Percentiles rank a stretch among this genome's conserved stretches.
These are phyloP conservation scores for Distichodus sexfasciatus DNA, from an alignment of 2,797 vertebrate species.

Conservation along the genomic window DNA sequence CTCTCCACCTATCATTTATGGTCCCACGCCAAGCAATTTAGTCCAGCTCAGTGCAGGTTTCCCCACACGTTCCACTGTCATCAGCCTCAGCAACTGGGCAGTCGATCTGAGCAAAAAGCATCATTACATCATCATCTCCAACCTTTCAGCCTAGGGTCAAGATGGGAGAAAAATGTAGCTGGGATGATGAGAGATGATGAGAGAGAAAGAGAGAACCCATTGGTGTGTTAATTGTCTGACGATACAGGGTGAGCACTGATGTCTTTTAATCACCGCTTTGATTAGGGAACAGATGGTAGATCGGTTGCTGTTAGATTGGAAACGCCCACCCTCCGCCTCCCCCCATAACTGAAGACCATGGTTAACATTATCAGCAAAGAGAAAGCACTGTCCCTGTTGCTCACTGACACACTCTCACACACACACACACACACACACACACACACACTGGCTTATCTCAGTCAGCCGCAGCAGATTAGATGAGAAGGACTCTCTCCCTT, in stretches of 20 bases:
- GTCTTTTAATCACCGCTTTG: slow-evolving; percentile 38
- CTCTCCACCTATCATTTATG: slow-evolving; percentile 29
- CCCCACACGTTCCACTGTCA: slow-evolving; percentile 25
- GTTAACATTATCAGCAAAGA: neutral
- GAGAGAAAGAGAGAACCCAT: neutral
- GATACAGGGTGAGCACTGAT: slow-evolving; percentile 30
- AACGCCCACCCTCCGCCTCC: neutral
- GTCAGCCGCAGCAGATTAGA: neutral
- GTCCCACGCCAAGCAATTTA: slow-evolving; percentile 28
- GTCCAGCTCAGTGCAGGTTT: slow-evolving; percentile 17
- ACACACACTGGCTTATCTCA: neutral
- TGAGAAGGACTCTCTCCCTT: neutral
- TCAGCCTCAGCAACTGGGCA: slow-evolving; percentile 13
- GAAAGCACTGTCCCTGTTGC: neutral
- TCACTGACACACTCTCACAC: too few relatives aligned
- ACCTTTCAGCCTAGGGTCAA: too few relatives aligned
- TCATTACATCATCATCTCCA: too few relatives aligned
- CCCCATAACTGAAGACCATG: too few relatives aligned
- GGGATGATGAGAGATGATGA: too few relatives aligned
- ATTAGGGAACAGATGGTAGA: slow-evolving; percentile 48
- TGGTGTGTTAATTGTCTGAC: slow-evolving; percentile 32
- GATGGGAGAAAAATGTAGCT: too few relatives aligned
- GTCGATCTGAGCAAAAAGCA: too few relatives aligned
- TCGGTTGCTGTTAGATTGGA: slow-evolving; percentile 26
- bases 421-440: too few relatives aligned